Conservation (phyloP, 2,797 vertebrate species). For the Propithecus deckenii region DNA sequence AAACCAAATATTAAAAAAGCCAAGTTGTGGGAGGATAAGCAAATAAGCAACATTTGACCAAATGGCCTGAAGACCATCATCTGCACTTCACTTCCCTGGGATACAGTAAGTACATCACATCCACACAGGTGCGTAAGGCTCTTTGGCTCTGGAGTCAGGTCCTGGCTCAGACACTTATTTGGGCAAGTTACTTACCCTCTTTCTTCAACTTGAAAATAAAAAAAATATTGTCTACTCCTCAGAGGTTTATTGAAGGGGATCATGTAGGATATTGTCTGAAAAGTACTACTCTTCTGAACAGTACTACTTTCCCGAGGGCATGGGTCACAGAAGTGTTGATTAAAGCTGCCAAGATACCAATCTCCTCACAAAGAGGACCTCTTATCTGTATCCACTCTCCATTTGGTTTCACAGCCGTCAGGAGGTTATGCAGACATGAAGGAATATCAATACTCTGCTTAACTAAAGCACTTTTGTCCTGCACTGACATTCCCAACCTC, state of each 20-base stretch:
- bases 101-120: too few species aligned
- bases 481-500: background rate
- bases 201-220: background rate
- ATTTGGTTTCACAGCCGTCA: background rate
- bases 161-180: background rate
- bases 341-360: background rate
- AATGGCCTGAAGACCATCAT: background rate
- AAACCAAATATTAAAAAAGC: background rate
- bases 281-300: background rate
- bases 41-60: background rate
- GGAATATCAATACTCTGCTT: background rate
- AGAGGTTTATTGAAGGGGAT: background rate
- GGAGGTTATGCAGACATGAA: background rate
- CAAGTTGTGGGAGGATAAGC: background rate
- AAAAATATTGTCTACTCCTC: background rate
- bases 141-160: background rate
- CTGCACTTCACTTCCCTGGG: background rate
- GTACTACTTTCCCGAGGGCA: background rate
- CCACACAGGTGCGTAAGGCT: background rate
- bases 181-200: background rate
- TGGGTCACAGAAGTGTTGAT: background rate
- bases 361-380: background rate
- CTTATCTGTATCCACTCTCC: background rate
- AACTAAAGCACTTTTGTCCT: background rate
- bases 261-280: background rate